phyloP scores from a whole-genome alignment of 2,888 invertebrate genomes.

The Helobdella robusta region DNA sequence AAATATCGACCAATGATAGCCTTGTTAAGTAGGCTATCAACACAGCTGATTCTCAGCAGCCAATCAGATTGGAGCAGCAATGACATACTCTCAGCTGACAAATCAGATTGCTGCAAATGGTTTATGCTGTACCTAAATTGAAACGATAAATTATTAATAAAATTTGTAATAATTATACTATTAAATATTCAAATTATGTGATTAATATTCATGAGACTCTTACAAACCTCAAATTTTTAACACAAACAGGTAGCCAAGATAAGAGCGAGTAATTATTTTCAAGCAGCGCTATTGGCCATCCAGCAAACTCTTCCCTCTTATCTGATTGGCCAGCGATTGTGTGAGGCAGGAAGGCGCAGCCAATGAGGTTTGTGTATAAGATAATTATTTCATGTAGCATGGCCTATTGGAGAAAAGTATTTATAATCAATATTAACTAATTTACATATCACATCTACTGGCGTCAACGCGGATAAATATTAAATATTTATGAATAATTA shows the following conservation, averaged over 20 bases:
- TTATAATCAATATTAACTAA: too few species aligned
- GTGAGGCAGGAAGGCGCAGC: conserved; percentile 63
- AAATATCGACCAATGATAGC: conserved; percentile 59
- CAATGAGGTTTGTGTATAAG: conserved; percentile 64
- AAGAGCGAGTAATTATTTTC: conserved; percentile 40
- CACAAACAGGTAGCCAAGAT: conserved; percentile 68
- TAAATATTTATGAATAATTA: too few species aligned
- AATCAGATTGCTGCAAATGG: conserved; percentile 66
- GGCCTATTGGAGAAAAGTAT: conserved; percentile 56
- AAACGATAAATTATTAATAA: not conserved
- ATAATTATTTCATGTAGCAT: conserved; percentile 71
- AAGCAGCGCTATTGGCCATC: conserved; percentile 49
- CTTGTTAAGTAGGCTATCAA: conserved; percentile 73
- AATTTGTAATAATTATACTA: conserved; percentile 9
- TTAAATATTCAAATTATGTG: not conserved
- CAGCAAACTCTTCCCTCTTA: conserved; percentile 52
- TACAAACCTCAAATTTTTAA: conserved; percentile 61
- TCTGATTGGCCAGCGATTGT: conserved; percentile 53
- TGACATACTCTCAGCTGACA: conserved; percentile 76
- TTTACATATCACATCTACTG: too few species aligned
- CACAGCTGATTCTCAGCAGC: conserved; percentile 75
- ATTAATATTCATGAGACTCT: not conserved
- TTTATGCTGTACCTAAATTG: conserved; percentile 64
- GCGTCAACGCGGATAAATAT: too few species aligned
- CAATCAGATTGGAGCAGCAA: conserved; percentile 74